Base-by-base conservation (phyloP, 1,140 invertebrate genomes). In the Aethina tumida region DNA sequence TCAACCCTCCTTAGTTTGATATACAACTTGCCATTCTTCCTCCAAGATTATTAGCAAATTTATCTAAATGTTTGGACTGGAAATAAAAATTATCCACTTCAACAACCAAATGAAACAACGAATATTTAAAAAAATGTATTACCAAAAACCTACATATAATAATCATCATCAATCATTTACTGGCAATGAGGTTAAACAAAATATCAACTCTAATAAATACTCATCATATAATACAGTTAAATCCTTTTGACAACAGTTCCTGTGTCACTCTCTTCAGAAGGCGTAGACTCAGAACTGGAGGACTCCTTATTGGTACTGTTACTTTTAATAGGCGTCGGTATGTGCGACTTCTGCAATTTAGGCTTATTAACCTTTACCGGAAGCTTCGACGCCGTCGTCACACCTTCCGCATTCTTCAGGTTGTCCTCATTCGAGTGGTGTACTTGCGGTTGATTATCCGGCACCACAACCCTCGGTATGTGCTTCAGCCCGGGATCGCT, bases 211-310 rank as follows among this genome's bases (percentile, higher is more conserved):
- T n/a, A n/a, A n/a, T n/a, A n/a, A n/a, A n/a, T n/a, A n/a, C n/a
- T n/a, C n/a, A n/a, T n/a, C n/a, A n/a, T n/a, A n/a, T n/a, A n/a
- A n/a, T n/a, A n/a, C n/a, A 31, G 9, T 9, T 36, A 47, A 10
- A 43, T 27, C 16, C 38, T 42, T 17, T 49, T 49, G 5, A 62
- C 57, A 7, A 62, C 58, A 3, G 60, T 62, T 28, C 60, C 60
- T 7, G 60, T 62, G 34, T 62, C 60, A 0, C 57, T 59, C 30
- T 51, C 52, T 34, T 57, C 57, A 0, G 55, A 58, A 2, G 58
- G 51, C 12, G 49, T 50, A 2, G 59, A 59, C 14, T 58, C 55
- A 7, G 55, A 55, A 43, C 58, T 58, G 2, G 53, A 53, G 5
- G 45, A 45, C 17, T 53, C 47, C 34, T 56, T 53, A 32, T 49